Base-by-base conservation (phyloP, 2,113 vertebrate species). In the Crotalus helleri region DNA sequence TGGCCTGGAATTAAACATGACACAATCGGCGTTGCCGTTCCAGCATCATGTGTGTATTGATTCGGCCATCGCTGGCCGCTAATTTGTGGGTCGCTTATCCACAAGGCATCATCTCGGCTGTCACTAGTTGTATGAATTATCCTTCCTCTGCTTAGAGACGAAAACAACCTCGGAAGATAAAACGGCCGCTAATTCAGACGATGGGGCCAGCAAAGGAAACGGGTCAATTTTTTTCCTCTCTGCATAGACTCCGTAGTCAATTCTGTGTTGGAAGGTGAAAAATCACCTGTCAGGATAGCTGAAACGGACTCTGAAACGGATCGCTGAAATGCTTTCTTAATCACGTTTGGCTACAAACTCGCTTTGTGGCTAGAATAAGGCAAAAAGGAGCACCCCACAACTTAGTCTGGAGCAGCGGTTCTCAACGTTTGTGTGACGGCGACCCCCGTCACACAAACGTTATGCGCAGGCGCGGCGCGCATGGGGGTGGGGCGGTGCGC, bases 41-140 rank as follows among this genome's bases (percentile, higher is more conserved):
- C 44, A 88, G 24, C 59, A 94, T 93, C 88, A 95, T 96, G 94
- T 95, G 92, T 95, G 49, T 96, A 96, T 96, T 95, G 97, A 97
- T 97, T 96, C 93, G 94, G 13, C 90, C 11, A 85, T 51, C 88
- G 58, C 94, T 93, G 94, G 94, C 95, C 94, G 95, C 94, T 95
- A 96, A 94, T 96, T 96, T 92, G 24, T 92, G 61, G 29, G 54
- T 88, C 33, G 91, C 93, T 86, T 93, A 93, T 94, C 95, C 94
- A 39, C 19, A 39, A 97, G 96, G 88, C 53, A 86, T 90, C 94
- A 90, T 85, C 4, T 3, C 3, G 1, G 39, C 64, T 94, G 94
- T 95, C 92, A 57, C 92, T 93, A 94, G 93, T 95, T 29, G 0
- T 95, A 74, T 91, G 21, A 92, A 91, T 85, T 89, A 93, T 92